Evolutionary conservation across 2,797 vertebrate species (phyloP).

Genomic region (Serranus cabrilla): DNA sequence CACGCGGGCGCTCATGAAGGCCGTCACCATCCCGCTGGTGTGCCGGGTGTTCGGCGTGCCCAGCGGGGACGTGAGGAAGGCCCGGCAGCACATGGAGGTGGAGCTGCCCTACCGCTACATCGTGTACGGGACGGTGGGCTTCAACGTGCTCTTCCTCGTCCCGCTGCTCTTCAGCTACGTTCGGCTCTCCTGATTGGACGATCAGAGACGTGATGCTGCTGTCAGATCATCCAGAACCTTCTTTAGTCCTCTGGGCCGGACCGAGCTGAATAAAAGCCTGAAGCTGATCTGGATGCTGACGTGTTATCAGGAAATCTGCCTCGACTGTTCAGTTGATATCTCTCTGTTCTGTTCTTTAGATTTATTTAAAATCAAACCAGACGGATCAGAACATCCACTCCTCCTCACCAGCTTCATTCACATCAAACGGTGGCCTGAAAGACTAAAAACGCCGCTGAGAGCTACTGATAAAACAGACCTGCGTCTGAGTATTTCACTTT

Average conservation of each 20-base stretch:
- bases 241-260: not conserved
- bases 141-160: conserved; percentile 90
- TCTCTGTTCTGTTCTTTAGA: conserved; percentile 6
- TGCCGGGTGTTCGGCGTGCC: conserved; percentile 88
- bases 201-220: not conserved
- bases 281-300: conserved; percentile 16
- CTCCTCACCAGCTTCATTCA: conserved; percentile 5
- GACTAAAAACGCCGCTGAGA: conserved; percentile 30
- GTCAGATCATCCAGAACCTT: conserved; percentile 6
- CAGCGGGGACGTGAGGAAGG: conserved; percentile 85
- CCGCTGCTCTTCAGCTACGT: conserved; percentile 89
- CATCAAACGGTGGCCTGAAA: not conserved
- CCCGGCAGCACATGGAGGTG: conserved; percentile 94
- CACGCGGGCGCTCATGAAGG: conserved; percentile 90
- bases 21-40: conserved; percentile 89
- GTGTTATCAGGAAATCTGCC: too few relatives aligned
- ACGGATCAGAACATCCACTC: conserved; percentile 5
- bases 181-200: conserved; percentile 86
- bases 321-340: conserved; percentile 19
- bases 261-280: conserved; percentile 19
- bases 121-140: conserved; percentile 92
- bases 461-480: conserved; percentile 34
- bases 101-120: conserved; percentile 97
- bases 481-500: conserved; percentile 23
- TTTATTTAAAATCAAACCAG: conserved; percentile 20